Evolutionary conservation across 2,888 invertebrate genomes (phyloP).

Genomic region (Rambutsinella grinnellia): DNA sequence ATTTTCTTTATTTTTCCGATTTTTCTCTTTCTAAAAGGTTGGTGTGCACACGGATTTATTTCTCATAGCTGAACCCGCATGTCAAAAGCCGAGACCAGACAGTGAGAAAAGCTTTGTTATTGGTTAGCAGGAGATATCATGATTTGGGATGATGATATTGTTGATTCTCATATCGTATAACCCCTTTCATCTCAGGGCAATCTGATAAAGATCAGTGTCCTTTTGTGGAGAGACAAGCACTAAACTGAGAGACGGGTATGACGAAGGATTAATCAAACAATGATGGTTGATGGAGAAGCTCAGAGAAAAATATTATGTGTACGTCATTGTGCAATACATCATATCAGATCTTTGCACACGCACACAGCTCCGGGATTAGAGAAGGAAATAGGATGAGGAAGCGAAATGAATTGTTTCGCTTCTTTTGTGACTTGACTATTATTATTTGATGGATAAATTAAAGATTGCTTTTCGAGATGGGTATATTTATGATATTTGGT

Average conservation of each 20-base stretch:
- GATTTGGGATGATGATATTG: no score
- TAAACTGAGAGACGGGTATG: neutral
- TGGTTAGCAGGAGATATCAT: no score
- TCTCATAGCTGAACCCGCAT: neutral
- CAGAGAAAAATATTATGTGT: neutral
- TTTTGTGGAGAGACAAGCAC: neutral
- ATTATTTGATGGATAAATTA: neutral
- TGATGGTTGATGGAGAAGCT: constrained; percentile 8
- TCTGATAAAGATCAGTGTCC: neutral
- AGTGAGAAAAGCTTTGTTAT: no score
- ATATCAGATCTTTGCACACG: neutral
- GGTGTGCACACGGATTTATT: neutral
- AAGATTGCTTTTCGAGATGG: neutral
- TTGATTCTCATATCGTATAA: no score
- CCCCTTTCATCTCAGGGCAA: no score
- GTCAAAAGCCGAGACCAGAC: no score
- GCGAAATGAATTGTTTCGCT: constrained; percentile 6
- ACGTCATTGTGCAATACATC: neutral
- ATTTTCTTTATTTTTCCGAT: neutral
- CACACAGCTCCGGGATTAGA: neutral
- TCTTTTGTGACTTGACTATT: neutral
- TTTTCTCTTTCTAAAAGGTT: neutral
- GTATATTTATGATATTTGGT: no score
- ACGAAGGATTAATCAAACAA: constrained; percentile 27
- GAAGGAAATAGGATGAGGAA: constrained; percentile 6